phyloP scores from a whole-genome alignment of 2,113 vertebrate species.

The Lycocorax pyrrhopterus region DNA sequence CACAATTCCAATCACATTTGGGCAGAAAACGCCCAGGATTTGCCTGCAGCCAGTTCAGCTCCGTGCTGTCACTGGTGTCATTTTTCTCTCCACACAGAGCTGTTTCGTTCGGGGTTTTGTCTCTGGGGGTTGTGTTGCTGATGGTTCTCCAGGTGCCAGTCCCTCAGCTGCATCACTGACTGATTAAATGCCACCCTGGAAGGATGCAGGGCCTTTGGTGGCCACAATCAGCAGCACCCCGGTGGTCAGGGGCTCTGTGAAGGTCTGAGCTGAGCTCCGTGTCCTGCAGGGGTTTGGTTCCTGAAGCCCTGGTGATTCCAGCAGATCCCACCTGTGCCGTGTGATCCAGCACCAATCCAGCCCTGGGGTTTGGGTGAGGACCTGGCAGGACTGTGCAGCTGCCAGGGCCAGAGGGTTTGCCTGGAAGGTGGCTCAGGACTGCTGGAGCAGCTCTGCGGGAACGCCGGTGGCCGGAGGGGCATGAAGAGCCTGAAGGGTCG shows the following conservation, averaged over 20 bases:
- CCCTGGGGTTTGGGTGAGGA: background rate
- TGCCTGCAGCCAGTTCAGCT: background rate
- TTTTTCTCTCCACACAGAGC: background rate
- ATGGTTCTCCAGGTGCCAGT: background rate
- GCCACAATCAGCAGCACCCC: background rate
- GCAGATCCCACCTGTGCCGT: background rate
- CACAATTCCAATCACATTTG: background rate
- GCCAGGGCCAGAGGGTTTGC: accelerated
- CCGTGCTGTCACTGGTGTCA: accelerated
- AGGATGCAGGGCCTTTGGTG: background rate
- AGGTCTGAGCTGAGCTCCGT: background rate
- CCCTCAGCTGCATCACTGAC: background rate
- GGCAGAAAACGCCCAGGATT: background rate
- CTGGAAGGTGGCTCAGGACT: background rate
- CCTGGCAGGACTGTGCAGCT: background rate
- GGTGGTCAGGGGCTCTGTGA: accelerated
- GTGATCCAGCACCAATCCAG: background rate
- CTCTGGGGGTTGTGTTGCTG: background rate
- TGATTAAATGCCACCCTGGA: background rate
- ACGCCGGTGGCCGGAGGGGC: accelerated
- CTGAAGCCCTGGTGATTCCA: background rate
- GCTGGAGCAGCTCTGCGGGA: background rate
- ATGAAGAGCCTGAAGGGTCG: background rate
- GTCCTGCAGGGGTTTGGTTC: background rate
- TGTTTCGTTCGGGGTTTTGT: background rate